Conservation (phyloP, 2,797 vertebrate genomes). For the Alectoris magna region DNA sequence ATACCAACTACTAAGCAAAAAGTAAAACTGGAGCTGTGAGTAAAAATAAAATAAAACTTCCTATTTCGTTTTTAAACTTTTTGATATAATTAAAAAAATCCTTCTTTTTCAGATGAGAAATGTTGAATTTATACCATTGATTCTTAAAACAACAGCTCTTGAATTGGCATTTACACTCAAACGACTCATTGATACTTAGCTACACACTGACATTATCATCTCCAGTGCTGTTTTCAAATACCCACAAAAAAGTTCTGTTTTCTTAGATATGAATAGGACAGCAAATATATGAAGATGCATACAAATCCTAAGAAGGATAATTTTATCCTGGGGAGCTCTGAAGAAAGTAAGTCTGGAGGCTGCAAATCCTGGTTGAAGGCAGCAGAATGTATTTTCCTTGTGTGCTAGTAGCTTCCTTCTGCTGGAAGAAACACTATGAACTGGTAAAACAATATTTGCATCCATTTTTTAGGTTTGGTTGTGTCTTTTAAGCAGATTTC, state of each 20-base stretch:
- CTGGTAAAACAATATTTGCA: background rate
- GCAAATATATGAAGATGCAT: background rate
- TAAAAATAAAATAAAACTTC: background rate
- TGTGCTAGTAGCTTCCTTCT: background rate
- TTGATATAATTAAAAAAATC: background rate
- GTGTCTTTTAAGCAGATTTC: background rate
- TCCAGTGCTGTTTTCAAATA: background rate
- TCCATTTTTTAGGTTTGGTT: background rate
- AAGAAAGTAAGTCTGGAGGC: background rate
- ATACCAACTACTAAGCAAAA: background rate
- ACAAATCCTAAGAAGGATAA: background rate
- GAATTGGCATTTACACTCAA: background rate
- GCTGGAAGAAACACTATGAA: rapidly evolving
- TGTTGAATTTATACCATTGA: background rate
- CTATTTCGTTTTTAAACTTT: background rate
- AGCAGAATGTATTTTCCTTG: background rate
- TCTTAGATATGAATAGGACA: rapidly evolving
- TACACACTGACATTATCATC: background rate
- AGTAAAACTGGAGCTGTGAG: background rate
- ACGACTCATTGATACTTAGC: background rate
- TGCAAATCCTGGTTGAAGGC: background rate
- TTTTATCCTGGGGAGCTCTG: background rate
- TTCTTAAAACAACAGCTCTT: background rate
- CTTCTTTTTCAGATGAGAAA: background rate
- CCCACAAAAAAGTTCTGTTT: background rate